phyloP scores from a whole-genome alignment of 2,113 vertebrate species.

The Melanerpes aurifrons region DNA sequence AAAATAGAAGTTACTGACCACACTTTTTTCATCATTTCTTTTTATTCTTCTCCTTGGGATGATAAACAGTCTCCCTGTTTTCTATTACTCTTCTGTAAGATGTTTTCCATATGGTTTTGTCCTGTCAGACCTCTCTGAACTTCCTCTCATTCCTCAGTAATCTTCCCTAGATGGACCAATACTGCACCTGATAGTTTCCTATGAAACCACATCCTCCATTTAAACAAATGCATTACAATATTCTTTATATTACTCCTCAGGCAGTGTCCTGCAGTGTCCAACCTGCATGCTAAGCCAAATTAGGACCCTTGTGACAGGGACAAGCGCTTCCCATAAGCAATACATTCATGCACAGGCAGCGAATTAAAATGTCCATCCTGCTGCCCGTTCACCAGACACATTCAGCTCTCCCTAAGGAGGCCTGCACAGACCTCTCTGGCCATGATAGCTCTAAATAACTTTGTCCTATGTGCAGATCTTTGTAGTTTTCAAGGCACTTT shows the following conservation, averaged over 20 bases:
- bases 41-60: neutral
- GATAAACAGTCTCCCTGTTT: neutral
- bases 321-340: neutral
- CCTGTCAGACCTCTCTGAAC: neutral
- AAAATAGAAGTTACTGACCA: neutral
- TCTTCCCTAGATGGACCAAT: neutral
- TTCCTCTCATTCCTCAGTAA: neutral
- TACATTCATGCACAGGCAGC: neutral
- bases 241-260: neutral
- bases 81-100: neutral
- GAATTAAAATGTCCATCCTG: neutral
- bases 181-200: neutral
- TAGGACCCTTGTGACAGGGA: neutral
- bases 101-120: neutral
- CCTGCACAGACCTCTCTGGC: neutral
- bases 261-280: neutral
- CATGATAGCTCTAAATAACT: neutral
- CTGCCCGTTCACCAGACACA: neutral
- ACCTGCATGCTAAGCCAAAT: neutral
- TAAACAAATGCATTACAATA: neutral
- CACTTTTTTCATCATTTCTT: neutral
- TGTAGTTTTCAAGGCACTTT: neutral
- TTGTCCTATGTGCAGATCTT: neutral
- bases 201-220: neutral
- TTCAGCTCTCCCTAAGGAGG: neutral